Evolutionary conservation across 2,888 invertebrate genomes (phyloP).

Genomic region (Epicampocera succincta): DNA sequence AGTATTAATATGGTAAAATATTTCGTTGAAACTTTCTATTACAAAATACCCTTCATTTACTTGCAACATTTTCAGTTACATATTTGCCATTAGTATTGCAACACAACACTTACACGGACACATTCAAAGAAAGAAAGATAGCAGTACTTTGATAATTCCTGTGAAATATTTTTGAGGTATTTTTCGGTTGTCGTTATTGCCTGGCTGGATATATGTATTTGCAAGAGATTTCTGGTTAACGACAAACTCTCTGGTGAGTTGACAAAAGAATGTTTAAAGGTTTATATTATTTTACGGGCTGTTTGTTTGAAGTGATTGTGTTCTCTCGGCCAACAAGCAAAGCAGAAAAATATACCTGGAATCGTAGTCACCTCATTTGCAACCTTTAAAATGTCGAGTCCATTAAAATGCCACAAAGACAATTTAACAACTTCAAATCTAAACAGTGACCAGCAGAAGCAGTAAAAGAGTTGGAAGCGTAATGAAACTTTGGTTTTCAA

Average conservation of each 20-base stretch:
- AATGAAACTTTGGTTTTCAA: slow-evolving; percentile 41
- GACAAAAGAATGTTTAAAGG: slow-evolving; percentile 60
- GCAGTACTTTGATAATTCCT: slow-evolving; percentile 40
- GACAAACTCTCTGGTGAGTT: slow-evolving; percentile 51
- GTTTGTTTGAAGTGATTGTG: slow-evolving; percentile 4
- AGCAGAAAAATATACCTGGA: slow-evolving; percentile 37
- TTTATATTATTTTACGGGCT: slow-evolving; percentile 41
- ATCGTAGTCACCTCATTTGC: slow-evolving; percentile 62
- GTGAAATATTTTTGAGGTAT: slow-evolving; percentile 34
- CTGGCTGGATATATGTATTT: background rate
- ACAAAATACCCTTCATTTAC: slow-evolving; percentile 17
- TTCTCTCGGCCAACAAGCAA: background rate
- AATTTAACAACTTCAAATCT: slow-evolving; percentile 59
- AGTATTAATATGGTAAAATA: slow-evolving; percentile 63
- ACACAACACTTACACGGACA: slow-evolving; percentile 11
- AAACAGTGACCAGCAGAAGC: slow-evolving; percentile 41
- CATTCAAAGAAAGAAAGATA: background rate
- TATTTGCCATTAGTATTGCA: slow-evolving; percentile 20
- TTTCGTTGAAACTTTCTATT: slow-evolving; percentile 49
- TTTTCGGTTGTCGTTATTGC: slow-evolving; percentile 32
- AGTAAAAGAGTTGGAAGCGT: slow-evolving; percentile 33
- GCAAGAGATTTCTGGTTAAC: slow-evolving; percentile 32
- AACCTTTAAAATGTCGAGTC: slow-evolving; percentile 61
- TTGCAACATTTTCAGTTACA: slow-evolving; percentile 19
- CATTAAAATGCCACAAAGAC: slow-evolving; percentile 66